Percentiles rank a stretch among this genome's conserved stretches.
Conservation (phyloP, 2,797 vertebrate species). For the Sebastes minor region DNA sequence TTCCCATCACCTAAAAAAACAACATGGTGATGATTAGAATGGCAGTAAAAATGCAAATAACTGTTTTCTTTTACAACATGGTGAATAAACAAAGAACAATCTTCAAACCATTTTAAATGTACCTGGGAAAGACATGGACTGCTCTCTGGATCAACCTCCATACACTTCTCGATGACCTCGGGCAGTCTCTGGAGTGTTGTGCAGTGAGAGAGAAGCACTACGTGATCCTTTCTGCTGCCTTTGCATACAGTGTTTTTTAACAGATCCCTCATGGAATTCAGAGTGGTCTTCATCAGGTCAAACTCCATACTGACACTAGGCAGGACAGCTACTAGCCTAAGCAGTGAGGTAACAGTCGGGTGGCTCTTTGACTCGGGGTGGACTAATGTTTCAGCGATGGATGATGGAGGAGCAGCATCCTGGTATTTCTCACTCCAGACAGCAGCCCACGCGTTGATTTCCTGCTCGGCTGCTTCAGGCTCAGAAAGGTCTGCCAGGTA, state of each 20-base stretch:
- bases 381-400: conserved; percentile 92
- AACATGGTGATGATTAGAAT: background rate
- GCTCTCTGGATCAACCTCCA: conserved; percentile 88
- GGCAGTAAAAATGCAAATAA: background rate
- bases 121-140: conserved; percentile 76
- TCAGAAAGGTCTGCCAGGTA: conserved; percentile 91
- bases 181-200: conserved; percentile 88
- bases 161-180: conserved; percentile 90
- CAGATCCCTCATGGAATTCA: conserved; percentile 89
- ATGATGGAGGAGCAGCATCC: conserved; percentile 90
- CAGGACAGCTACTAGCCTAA: conserved; percentile 91
- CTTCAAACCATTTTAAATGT: background rate
- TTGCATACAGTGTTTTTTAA: conserved; percentile 86
- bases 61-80: background rate
- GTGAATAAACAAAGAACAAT: background rate
- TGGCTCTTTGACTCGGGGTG: conserved; percentile 92
- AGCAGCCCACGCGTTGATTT: conserved; percentile 92
- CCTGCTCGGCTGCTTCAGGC: conserved; percentile 88
- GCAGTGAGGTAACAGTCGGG: conserved; percentile 89
- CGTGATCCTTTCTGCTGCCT: conserved; percentile 84
- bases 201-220: conserved; percentile 90
- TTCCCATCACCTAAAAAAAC: conserved; percentile 67
- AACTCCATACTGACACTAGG: conserved; percentile 94
- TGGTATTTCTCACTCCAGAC: conserved; percentile 94
- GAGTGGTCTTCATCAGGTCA: conserved; percentile 89